phyloP scores from a whole-genome alignment of 2,113 vertebrate species.

The Perccottus glenii region DNA sequence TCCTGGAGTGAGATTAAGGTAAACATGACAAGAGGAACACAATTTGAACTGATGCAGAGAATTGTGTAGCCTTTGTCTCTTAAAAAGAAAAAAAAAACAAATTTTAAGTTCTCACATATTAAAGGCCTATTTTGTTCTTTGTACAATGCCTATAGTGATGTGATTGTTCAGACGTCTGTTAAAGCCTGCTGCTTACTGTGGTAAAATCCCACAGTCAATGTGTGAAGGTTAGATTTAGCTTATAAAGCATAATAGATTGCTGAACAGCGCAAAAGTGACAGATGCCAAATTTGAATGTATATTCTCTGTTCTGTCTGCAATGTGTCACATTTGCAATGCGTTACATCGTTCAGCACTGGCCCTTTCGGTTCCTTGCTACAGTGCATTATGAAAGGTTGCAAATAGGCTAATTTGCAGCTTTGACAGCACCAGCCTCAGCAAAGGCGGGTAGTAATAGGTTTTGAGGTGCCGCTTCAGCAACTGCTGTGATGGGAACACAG shows the following conservation, averaged over 20 bases:
- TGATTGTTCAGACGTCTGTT: not conserved
- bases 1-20: constrained; percentile 6
- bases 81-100: too few relatives aligned
- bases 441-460: constrained; percentile 68
- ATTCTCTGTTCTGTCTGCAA: constrained; percentile 46
- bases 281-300: constrained; percentile 52
- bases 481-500: constrained; percentile 63
- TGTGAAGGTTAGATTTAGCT: constrained; percentile 29
- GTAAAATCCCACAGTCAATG: not conserved
- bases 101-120: not conserved
- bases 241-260: constrained; percentile 50
- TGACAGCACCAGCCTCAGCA: constrained; percentile 67
- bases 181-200: not conserved
- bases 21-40: constrained; percentile 3
- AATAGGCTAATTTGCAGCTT: constrained; percentile 76
- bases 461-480: constrained; percentile 69
- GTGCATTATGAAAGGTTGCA: constrained; percentile 73
- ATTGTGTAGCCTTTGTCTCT: too few relatives aligned
- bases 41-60: not conserved
- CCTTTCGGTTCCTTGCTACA: constrained; percentile 58
- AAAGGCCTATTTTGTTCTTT: not conserved
- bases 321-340: constrained; percentile 56
- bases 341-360: constrained; percentile 27
- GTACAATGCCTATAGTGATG: too few relatives aligned
- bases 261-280: constrained; percentile 48